Base-by-base conservation (phyloP, 2,797 vertebrate genomes). In the Telmatherina bonti region DNA sequence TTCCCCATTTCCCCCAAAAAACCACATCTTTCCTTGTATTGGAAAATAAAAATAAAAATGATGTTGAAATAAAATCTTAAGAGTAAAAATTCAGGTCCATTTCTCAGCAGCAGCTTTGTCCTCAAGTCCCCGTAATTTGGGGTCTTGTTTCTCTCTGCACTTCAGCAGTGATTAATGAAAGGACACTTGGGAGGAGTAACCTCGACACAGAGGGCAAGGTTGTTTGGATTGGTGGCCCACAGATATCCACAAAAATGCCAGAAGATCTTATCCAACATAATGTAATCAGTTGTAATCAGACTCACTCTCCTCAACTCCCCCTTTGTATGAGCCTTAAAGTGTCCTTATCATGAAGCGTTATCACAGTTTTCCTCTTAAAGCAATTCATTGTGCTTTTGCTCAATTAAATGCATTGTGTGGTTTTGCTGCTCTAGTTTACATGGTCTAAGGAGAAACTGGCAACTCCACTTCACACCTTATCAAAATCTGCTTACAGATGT, bases 141-240 rank as follows among this genome's bases (percentile, higher is more conserved):
- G 29, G 1, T 65, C 67, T 36, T 35, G 38, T 72, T 43, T 79
- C 73, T 52, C 33, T 75, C 52, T 55, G 45, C 30, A 24, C 63
- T 69, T 57, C 62, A 65, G 72, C 60, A 45, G 74, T 88, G 85
- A 89, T 90, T 88, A 85, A 92, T 89, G 76, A 74, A 85, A 57
- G 47, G n/a, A 73, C 79, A 73, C 61, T 43, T 31, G 72, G 65
- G 81, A 81, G 63, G 41, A 78, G 70, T 60, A 61, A 84, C 72
- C 85, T 52, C 74, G 56, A 60, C 22, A 74, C 72, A 83, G 63
- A 76, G 72, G 58, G 70, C 52, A 63, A 75, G 69, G 67, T 60
- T 89, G 81, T 90, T 88, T 78, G 62, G 70, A 84, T 85, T 84
- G 80, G 79, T 79, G 73, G 62, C 59, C 85, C 68, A 53, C 70